A percentile compares a stretch with the other conserved stretches of the same genome.
These are phyloP conservation scores for Aradus depressus DNA, from an alignment of 2,888 invertebrate species.

Conservation along the genomic window DNA sequence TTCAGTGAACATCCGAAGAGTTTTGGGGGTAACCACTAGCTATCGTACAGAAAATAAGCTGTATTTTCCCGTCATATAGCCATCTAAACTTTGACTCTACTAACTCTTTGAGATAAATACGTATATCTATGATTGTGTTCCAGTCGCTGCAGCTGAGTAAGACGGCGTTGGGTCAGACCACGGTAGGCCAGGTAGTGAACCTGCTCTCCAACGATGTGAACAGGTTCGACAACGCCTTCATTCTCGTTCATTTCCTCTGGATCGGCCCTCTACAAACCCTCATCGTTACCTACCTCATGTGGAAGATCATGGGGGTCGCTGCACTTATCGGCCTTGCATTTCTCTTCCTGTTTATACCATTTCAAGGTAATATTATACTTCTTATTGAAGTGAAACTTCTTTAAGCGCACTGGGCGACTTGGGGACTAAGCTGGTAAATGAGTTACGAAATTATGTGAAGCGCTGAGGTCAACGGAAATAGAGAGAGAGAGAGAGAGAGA, in stretches of 20 bases:
- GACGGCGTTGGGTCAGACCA: slow-evolving; percentile 72
- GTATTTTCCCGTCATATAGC: background rate
- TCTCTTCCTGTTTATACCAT: slow-evolving; percentile 58
- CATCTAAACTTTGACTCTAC: too few relatives aligned
- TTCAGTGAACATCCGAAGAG: too few relatives aligned
- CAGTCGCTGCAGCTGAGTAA: slow-evolving; percentile 60
- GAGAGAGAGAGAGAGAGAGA: too few relatives aligned
- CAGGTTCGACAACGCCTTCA: slow-evolving; percentile 78
- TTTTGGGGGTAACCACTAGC: too few relatives aligned
- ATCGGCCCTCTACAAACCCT: slow-evolving; percentile 75
- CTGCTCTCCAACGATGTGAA: slow-evolving; percentile 89
- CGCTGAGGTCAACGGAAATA: too few relatives aligned
- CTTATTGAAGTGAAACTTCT: background rate
- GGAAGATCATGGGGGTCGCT: slow-evolving; percentile 49
- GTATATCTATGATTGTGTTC: slow-evolving; percentile 26
- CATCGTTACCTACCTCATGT: slow-evolving; percentile 59
- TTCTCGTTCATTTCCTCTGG: slow-evolving; percentile 85
- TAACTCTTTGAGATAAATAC: background rate
- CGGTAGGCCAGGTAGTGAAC: slow-evolving; percentile 54
- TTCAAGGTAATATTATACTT: slow-evolving; percentile 47
- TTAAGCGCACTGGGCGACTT: too few relatives aligned
- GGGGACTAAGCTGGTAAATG: too few relatives aligned
- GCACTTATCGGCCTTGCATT: slow-evolving; percentile 59
- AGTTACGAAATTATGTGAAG: too few relatives aligned
- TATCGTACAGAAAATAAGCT: too few relatives aligned